Percentiles rank a stretch among this genome's conserved stretches.
These are phyloP conservation scores for Melipona bicolor DNA, from an alignment of 2,888 invertebrate species.

Conservation along the genomic window DNA sequence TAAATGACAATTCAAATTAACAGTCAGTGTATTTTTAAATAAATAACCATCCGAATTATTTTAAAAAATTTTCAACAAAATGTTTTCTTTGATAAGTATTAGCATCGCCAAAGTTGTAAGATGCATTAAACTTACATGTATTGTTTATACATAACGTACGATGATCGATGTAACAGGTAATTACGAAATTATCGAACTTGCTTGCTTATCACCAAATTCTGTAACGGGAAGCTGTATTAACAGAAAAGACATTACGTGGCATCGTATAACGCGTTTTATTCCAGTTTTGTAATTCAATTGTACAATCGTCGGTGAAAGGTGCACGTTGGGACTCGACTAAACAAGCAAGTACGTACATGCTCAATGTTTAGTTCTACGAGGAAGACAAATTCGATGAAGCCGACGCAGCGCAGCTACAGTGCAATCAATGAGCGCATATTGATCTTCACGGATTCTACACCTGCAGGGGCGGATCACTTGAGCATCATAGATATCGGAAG, in stretches of 20 bases:
- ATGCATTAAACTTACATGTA: constrained; percentile 30
- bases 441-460: constrained; percentile 75
- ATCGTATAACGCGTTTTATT: constrained; percentile 22
- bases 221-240: constrained; percentile 6
- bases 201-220: constrained; percentile 29
- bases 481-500: constrained; percentile 19
- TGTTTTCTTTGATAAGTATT: not conserved
- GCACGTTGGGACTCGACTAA: constrained; percentile 14
- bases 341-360: constrained; percentile 35
- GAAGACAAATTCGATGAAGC: constrained; percentile 53
- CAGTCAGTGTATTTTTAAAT: not conserved
- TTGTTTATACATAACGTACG: constrained; percentile 19
- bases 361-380: constrained; percentile 39
- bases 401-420: constrained; percentile 71
- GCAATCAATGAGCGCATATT: constrained; percentile 79
- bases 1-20: not conserved
- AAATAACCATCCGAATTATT: not conserved
- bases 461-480: constrained; percentile 72
- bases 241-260: constrained; percentile 30
- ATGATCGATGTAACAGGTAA: constrained; percentile 16
- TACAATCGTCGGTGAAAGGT: constrained; percentile 40
- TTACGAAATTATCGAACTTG: constrained; percentile 18
- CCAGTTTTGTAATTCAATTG: constrained; percentile 33
- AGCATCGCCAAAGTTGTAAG: constrained; percentile 9
- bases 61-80: not conserved